phyloP scores from a whole-genome alignment of 2,888 invertebrate genomes.

The Micoletzkya japonica region DNA sequence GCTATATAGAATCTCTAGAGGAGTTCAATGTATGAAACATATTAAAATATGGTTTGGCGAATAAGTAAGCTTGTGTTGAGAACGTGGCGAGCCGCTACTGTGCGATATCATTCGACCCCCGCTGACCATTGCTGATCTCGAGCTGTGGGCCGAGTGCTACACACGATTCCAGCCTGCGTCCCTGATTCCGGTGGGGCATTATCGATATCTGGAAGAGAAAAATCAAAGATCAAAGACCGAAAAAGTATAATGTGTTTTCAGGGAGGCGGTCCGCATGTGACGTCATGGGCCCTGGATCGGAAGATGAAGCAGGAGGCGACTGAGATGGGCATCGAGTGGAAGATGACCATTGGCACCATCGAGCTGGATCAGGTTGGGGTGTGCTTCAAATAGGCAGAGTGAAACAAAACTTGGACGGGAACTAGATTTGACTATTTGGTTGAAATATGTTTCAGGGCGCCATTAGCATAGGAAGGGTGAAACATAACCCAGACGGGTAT shows the following conservation, averaged over 20 bases:
- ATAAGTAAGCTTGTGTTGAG: not conserved
- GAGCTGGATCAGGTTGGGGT: not conserved
- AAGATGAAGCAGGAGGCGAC: not conserved
- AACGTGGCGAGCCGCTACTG: slow-evolving; percentile 1
- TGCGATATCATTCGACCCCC: slow-evolving; percentile 42
- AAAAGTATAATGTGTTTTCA: not conserved
- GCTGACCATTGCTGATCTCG: slow-evolving; percentile 33
- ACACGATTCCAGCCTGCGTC: slow-evolving; percentile 41
- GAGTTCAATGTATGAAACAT: too few relatives aligned
- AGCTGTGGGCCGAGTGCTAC: slow-evolving; percentile 45
- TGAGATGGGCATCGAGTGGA: slow-evolving; percentile 21
- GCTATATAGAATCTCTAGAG: too few relatives aligned
- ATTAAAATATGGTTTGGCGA: too few relatives aligned
- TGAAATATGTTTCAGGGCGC: not conserved
- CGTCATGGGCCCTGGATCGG: slow-evolving; percentile 19
- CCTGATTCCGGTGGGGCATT: slow-evolving; percentile 26
- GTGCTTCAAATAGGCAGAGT: too few relatives aligned
- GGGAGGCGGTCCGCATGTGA: slow-evolving; percentile 13
- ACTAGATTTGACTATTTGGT: not conserved
- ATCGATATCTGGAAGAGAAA: not conserved
- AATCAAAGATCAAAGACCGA: not conserved
- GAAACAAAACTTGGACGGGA: not conserved
- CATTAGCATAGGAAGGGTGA: not conserved
- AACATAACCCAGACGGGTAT: not conserved
- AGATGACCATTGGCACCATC: slow-evolving; percentile 16